Base-by-base conservation (phyloP, 1,140 invertebrate genomes). In the Protaetia brevitarsis region DNA sequence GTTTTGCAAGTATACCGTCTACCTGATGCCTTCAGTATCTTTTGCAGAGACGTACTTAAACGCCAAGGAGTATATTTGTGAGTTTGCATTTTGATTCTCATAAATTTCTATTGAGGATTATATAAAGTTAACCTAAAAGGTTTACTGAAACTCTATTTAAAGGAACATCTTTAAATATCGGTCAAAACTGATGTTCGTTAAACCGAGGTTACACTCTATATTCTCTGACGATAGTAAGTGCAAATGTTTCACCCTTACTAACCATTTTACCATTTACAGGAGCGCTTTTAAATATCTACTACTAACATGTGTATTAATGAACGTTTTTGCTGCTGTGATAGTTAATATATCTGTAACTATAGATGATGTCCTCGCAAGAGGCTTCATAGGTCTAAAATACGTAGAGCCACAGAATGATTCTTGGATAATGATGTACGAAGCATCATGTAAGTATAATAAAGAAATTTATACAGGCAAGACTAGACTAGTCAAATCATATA, bases 231-330 rank as follows among this genome's bases (percentile, higher is more conserved):
- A n/a, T n/a, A n/a, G n/a, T n/a, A n/a, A n/a, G n/a, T n/a, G n/a
- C n/a, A n/a, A n/a, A n/a, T n/a, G n/a, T n/a, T n/a, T n/a, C n/a
- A n/a, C n/a, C n/a, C n/a, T n/a, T n/a, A n/a, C n/a, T n/a, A n/a
- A n/a, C n/a, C n/a, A n/a, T n/a, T n/a, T n/a, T n/a, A n/a, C n/a
- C n/a, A 11, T 61, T 61, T 26, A n/a, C 19, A 63, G 76, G 2
- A 45, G 76, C 8, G 27, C 76, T 2, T 73, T 76, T 67, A 59
- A 77, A 61, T 78, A 78, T 63, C 72, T 76, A 3, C 13, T 75
- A 71, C 0, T 68, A 69, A 36, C 72, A 70, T 8, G 64, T 76
- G 26, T 56, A 65, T 8, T 67, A 68, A 4, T 71, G 28, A 60
- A 60, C 28, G 10, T 30, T 4, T 60, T 28, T 13, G 23, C 58